Base-by-base conservation (phyloP, 2,113 vertebrate species). In the Pterocles orientalis region DNA sequence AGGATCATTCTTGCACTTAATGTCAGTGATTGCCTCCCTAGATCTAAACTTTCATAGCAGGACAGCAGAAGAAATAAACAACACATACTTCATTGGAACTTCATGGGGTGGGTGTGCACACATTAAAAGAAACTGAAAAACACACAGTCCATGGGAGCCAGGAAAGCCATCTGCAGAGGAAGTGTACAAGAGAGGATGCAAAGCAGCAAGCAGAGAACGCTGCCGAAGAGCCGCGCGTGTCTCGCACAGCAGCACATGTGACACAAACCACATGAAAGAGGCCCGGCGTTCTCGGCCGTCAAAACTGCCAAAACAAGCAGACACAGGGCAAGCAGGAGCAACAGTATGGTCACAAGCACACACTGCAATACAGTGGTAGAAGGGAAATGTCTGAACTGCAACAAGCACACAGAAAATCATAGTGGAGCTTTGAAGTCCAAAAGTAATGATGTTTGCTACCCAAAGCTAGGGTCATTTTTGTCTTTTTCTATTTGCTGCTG, bases 231-330 rank as follows among this genome's bases (percentile, higher is more conserved):
- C 75, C 2, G 28, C 88, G 84, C 39, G 61, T 79, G 90, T 79
- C 86, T 95, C 18, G 9, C 88, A 79, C 89, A 90, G 92, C 90
- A 80, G 73, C 90, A 88, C 95, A 93, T 80, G 94, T 92, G 93
- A 94, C 66, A 86, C 54, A 73, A 91, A 91, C 91, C 90, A 95
- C 93, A 94, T 93, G 83, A 97, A 97, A 97, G 86, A 53, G 78
- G 50, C 39, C 57, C 15, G 0, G 56, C 31, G 0, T 50, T 78
- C 94, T 82, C 91, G 73, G 90, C 70, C 39, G 8, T 54, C 50
- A 8, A 66, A 94, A 82, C 61, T 94, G 90, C 92, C 94, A 96
- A 94, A 93, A 90, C 90, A 92, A 95, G 87, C 92, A 93, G 73
- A 71, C 12, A 4, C 36, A 43, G 91, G 93, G 89, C 83, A 83